Conservation (phyloP, 92 coral and sea anemone species). For the Epizoanthus ramosus region DNA sequence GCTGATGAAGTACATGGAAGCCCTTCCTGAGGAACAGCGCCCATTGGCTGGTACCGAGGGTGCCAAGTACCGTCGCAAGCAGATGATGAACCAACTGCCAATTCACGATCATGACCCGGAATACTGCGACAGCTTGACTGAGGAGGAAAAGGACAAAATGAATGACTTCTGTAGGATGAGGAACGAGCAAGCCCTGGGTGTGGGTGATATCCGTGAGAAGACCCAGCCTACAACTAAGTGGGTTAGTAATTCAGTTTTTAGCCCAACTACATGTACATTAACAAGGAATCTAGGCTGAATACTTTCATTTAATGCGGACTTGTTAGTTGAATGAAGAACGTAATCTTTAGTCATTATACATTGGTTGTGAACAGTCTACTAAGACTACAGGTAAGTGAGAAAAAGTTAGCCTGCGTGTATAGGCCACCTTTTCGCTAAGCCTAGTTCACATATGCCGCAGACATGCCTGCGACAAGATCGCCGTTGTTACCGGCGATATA, state of each 20-base stretch:
- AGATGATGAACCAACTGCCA: slow-evolving; percentile 97
- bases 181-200: slow-evolving; percentile 92
- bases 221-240: slow-evolving; percentile 79
- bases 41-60: slow-evolving; percentile 91
- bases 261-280: too few relatives aligned
- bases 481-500: too few relatives aligned
- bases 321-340: too few relatives aligned
- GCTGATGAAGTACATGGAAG: slow-evolving; percentile 93
- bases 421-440: too few relatives aligned
- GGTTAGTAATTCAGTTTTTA: slow-evolving; percentile 58
- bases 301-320: too few relatives aligned
- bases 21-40: slow-evolving; percentile 76
- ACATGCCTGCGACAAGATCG: too few relatives aligned
- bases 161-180: slow-evolving; percentile 83
- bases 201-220: slow-evolving; percentile 96
- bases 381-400: too few relatives aligned
- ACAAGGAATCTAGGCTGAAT: too few relatives aligned
- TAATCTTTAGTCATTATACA: too few relatives aligned
- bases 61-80: slow-evolving; percentile 92
- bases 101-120: slow-evolving; percentile 94
- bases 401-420: too few relatives aligned
- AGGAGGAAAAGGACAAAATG: slow-evolving; percentile 84
- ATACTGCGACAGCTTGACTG: slow-evolving; percentile 87
- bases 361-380: too few relatives aligned
- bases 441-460: too few relatives aligned